A percentile compares a stretch with the other conserved stretches of the same genome.
Conservation (phyloP, 2,113 vertebrate species). For the Pangasianodon hypophthalmus region DNA sequence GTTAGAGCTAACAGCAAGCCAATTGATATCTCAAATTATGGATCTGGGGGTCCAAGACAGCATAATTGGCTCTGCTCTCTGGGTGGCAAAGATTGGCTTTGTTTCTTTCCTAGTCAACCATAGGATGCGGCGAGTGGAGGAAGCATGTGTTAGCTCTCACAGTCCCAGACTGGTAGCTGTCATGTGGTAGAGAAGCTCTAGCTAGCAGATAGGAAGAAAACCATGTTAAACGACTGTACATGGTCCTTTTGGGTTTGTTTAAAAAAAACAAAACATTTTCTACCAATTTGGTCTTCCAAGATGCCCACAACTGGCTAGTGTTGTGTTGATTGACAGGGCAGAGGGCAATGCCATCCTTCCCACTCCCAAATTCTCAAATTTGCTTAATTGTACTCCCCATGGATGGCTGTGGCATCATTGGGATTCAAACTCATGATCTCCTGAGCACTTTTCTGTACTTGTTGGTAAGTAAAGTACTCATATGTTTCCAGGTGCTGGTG, state of each 20-base stretch:
- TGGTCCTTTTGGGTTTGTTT: background rate
- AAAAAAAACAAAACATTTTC: background rate
- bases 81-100: background rate
- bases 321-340: background rate
- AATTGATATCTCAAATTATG: background rate
- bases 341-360: background rate
- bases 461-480: too few relatives aligned
- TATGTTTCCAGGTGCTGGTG: slow-evolving; percentile 68
- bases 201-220: background rate
- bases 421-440: background rate
- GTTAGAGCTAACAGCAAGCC: background rate
- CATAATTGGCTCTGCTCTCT: background rate
- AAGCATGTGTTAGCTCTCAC: background rate
- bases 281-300: background rate
- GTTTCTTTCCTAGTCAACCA: background rate
- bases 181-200: background rate
- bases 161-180: background rate
- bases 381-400: background rate
- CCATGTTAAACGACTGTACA: background rate
- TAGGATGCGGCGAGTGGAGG: background rate
- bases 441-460: background rate
- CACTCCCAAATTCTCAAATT: background rate
- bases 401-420: background rate
- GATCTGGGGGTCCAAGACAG: too few relatives aligned
- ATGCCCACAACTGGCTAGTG: background rate